A percentile compares a stretch with the other conserved stretches of the same genome.
phyloP scores from a whole-genome alignment of 2,888 invertebrate species.

The Eurytoma adleriae region DNA sequence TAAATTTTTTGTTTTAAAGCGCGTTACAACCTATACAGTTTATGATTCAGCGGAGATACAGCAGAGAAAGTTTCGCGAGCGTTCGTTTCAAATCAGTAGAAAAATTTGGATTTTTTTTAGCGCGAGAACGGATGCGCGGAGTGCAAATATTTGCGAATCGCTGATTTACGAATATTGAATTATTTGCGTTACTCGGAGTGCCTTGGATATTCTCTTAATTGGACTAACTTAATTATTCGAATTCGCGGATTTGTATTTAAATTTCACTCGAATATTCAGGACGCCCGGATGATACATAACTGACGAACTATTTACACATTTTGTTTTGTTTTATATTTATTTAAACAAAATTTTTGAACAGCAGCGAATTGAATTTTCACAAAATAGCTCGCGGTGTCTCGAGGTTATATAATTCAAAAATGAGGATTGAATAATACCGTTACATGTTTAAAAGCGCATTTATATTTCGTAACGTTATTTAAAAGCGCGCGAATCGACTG shows the following conservation, averaged over 20 bases:
- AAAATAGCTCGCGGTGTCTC: too few relatives aligned
- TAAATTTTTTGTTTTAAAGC: too few relatives aligned
- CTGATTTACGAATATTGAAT: slow-evolving; percentile 29
- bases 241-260: slow-evolving; percentile 17
- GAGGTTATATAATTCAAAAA: too few relatives aligned
- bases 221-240: slow-evolving; percentile 38
- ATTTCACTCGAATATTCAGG: slow-evolving; percentile 31
- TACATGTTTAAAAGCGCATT: too few relatives aligned
- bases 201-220: slow-evolving; percentile 34
- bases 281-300: not conserved
- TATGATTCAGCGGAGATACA: too few relatives aligned
- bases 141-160: slow-evolving; percentile 5
- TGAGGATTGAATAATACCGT: too few relatives aligned
- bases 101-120: not conserved
- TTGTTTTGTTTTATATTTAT: not conserved
- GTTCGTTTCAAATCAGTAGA: not conserved
- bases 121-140: too few relatives aligned
- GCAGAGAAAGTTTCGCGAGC: not conserved
- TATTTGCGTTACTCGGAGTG: slow-evolving; percentile 33
- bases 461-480: too few relatives aligned
- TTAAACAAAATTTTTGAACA: not conserved
- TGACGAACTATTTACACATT: slow-evolving; percentile 1
- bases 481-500: too few relatives aligned
- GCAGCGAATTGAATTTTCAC: not conserved
- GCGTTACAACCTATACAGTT: too few relatives aligned